Percentiles rank a stretch among this genome's conserved stretches.
phyloP scores from a whole-genome alignment of 2,113 vertebrate species.

The Numenius arquata region DNA sequence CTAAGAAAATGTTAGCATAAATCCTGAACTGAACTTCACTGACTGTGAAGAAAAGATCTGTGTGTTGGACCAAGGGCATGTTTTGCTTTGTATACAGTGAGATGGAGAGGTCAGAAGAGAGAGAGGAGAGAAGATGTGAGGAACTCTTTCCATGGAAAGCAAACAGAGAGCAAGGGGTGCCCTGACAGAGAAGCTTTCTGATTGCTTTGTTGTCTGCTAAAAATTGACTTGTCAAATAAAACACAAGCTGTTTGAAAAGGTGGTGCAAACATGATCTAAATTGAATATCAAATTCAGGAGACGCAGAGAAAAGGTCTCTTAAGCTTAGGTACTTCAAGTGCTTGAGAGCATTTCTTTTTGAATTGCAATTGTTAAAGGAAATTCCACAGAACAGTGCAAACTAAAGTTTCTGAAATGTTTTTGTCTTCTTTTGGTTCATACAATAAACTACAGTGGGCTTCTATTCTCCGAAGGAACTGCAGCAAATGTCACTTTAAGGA shows the following conservation, averaged over 20 bases:
- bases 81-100: not conserved
- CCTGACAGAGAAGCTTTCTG: not conserved
- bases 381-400: not conserved
- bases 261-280: not conserved
- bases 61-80: accelerated
- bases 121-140: not conserved
- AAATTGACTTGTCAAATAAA: not conserved
- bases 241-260: not conserved
- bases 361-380: not conserved
- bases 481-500: not conserved
- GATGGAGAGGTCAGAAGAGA: not conserved
- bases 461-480: not conserved
- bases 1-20: not conserved
- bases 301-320: accelerated
- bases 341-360: not conserved
- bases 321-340: accelerated
- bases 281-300: not conserved
- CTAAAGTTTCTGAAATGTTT: not conserved
- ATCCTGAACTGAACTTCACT: not conserved
- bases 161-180: not conserved
- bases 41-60: not conserved
- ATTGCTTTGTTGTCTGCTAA: not conserved
- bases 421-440: not conserved
- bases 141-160: not conserved
- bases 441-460: not conserved